These are phyloP conservation scores for Pemphigus obesinymphae DNA, from an alignment of 1,140 invertebrate species.

Conservation along the genomic window DNA sequence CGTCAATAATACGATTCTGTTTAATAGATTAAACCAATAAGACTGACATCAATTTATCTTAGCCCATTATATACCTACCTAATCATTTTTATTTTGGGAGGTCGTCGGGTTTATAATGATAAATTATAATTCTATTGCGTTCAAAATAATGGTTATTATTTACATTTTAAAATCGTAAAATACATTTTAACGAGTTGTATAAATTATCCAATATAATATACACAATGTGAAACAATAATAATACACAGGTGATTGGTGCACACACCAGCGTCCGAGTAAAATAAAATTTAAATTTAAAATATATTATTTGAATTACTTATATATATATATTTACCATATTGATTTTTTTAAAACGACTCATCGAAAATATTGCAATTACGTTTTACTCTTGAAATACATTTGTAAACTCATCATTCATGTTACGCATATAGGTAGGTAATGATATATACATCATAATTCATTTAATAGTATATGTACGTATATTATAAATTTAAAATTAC, in stretches of 20 bases:
- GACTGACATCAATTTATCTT: neutral
- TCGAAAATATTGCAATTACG: neutral
- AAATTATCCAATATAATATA: neutral
- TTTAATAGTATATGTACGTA: too few relatives aligned
- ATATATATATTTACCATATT: neutral
- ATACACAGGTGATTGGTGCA: too few relatives aligned
- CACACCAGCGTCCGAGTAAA: neutral
- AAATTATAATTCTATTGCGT: constrained; percentile 3
- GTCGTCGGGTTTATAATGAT: constrained; percentile 3
- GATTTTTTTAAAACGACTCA: neutral
- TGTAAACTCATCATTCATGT: too few relatives aligned
- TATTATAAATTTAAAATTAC: too few relatives aligned
- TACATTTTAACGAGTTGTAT: neutral
- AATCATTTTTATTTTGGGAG: neutral
- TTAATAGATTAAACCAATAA: neutral
- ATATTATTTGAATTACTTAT: too few relatives aligned
- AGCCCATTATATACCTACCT: neutral
- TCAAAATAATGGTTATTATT: neutral
- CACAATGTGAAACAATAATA: neutral
- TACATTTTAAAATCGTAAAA: constrained; percentile 19
- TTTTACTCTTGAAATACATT: too few relatives aligned
- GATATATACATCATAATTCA: too few relatives aligned
- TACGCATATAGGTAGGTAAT: too few relatives aligned
- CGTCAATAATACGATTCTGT: neutral
- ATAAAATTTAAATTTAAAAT: neutral